Evolutionary conservation across 2,113 vertebrate genomes (phyloP).

Genomic region (Macaca nemestrina): DNA sequence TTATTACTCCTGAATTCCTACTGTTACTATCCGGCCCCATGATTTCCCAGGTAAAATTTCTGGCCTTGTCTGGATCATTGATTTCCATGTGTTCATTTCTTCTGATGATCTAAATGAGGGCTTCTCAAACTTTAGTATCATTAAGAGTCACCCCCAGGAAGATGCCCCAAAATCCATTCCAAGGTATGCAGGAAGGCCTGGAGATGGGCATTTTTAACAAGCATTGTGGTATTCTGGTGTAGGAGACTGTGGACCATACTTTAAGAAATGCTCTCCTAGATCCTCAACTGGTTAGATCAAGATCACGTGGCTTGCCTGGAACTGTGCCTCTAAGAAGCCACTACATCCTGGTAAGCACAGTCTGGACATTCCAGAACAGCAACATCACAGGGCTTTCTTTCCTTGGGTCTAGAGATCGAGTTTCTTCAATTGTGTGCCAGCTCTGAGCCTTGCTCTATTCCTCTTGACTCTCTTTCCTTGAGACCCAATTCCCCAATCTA

Average conservation of each 20-base stretch:
- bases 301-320: background rate
- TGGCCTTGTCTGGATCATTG: background rate
- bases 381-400: no score
- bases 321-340: background rate
- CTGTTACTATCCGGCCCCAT: background rate
- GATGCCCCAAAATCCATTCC: background rate
- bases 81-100: background rate
- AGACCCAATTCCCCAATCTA: background rate
- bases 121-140: background rate
- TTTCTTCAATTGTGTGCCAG: background rate
- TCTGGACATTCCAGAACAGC: background rate
- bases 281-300: background rate
- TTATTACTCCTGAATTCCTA: background rate
- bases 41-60: background rate
- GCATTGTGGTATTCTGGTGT: background rate
- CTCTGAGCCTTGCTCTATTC: background rate
- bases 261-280: background rate
- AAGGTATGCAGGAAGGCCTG: background rate
- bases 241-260: background rate
- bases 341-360: background rate
- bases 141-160: background rate
- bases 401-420: background rate
- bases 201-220: background rate
- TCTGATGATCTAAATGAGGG: background rate
- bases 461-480: background rate